Conservation (phyloP, 1,140 invertebrate genomes). For the Hestina assimilis region DNA sequence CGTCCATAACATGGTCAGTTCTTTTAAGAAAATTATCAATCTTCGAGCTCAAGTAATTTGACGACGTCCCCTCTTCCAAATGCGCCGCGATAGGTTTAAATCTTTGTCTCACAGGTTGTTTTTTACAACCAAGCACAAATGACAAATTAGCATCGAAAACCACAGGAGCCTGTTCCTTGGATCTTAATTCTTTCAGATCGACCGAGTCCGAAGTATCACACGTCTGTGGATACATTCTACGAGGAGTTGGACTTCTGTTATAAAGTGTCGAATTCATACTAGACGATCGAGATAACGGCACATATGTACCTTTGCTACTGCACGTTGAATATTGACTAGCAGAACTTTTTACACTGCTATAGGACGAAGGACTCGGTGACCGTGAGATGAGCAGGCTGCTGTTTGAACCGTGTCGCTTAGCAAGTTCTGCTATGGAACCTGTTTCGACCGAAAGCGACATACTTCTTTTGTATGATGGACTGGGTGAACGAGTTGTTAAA, state of each 20-base stretch:
- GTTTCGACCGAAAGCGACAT: constrained; percentile 69
- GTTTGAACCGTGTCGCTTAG: constrained; percentile 57
- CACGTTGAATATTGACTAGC: constrained; percentile 72
- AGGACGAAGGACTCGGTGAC: constrained; percentile 68
- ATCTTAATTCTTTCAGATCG: constrained; percentile 78
- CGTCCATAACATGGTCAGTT: constrained; percentile 91
- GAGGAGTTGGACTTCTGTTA: constrained; percentile 73
- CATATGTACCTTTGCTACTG: constrained; percentile 67
- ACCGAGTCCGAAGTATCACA: constrained; percentile 70
- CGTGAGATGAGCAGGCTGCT: constrained; percentile 55
- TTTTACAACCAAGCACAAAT: constrained; percentile 85
- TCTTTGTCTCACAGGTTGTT: constrained; percentile 83
- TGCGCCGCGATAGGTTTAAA: constrained; percentile 85
- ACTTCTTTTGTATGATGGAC: constrained; percentile 64
- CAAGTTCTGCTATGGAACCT: constrained; percentile 72
- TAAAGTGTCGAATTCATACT: constrained; percentile 68
- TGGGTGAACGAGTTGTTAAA: constrained; percentile 62
- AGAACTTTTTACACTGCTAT: constrained; percentile 63
- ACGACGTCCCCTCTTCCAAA: constrained; percentile 85
- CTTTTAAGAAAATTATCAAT: constrained; percentile 89
- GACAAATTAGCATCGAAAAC: constrained; percentile 89
- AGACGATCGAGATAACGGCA: constrained; percentile 62
- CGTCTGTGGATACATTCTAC: constrained; percentile 83
- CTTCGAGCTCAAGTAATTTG: constrained; percentile 85
- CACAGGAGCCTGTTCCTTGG: constrained; percentile 85